These are phyloP conservation scores for Campylomormyrus tamandua DNA, from an alignment of 2,113 vertebrate genomes.

Conservation along the genomic window DNA sequence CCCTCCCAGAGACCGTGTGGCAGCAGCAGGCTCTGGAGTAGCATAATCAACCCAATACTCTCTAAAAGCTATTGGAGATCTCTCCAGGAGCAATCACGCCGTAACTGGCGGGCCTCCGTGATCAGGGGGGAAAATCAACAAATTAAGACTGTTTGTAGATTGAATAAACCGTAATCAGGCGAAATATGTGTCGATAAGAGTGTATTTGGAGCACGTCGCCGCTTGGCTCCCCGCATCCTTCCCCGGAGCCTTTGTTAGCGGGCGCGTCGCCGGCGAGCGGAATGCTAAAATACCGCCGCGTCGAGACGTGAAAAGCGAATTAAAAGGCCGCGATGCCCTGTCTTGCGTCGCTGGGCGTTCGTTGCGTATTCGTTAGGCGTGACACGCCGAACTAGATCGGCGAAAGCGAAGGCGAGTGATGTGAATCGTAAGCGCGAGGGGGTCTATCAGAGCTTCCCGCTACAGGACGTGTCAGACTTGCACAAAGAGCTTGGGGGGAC, in stretches of 20 bases:
- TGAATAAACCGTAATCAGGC: neutral
- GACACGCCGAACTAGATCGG: neutral
- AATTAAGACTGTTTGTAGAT: slow-evolving; percentile 11
- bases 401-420: neutral
- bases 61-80: neutral
- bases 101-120: neutral
- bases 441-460: neutral
- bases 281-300: neutral
- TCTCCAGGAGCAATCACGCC: neutral
- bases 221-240: neutral
- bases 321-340: neutral
- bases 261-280: neutral
- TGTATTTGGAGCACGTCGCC: neutral
- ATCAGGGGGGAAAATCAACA: slow-evolving; percentile 12
- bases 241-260: neutral
- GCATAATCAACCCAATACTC: neutral
- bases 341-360: neutral
- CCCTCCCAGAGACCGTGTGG: neutral
- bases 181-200: slow-evolving; percentile 2
- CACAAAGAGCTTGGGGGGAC: neutral
- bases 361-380: neutral
- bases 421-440: neutral
- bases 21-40: neutral
- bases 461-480: neutral
- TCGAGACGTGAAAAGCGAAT: neutral